Evolutionary conservation across 2,888 invertebrate genomes (phyloP).

Genomic region (Pterostichus madidus): DNA sequence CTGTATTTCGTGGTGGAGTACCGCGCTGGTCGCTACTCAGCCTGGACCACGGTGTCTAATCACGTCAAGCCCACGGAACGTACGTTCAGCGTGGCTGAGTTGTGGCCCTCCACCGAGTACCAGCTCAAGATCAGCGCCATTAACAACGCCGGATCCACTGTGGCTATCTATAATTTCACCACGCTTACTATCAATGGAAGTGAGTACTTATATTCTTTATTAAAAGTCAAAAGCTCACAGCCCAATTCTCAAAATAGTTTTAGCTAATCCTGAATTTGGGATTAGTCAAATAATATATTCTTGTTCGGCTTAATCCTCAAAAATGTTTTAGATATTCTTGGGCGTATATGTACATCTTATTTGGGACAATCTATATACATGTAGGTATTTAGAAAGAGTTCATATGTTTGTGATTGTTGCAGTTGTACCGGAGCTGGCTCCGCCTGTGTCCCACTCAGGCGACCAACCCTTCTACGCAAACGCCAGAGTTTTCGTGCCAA

Average conservation of each 20-base stretch:
- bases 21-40: conserved; percentile 81
- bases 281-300: too few relatives aligned
- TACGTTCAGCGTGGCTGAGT: conserved; percentile 88
- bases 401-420: conserved; percentile 71
- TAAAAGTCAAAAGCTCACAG: not conserved
- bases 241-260: not conserved
- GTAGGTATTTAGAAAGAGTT: too few relatives aligned
- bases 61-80: conserved; percentile 90
- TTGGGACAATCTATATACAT: too few relatives aligned
- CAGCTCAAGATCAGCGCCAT: conserved; percentile 88
- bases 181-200: conserved; percentile 89
- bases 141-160: conserved; percentile 92
- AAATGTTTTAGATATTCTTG: too few relatives aligned
- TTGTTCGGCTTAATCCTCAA: too few relatives aligned
- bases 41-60: conserved; percentile 90
- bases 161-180: conserved; percentile 91
- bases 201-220: conserved; percentile 74
- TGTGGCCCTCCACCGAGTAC: conserved; percentile 88
- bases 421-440: conserved; percentile 83
- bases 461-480: conserved; percentile 84
- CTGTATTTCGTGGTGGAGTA: conserved; percentile 92
- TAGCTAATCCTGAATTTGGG: not conserved
- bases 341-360: too few relatives aligned
- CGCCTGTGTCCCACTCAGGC: conserved; percentile 84
- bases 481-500: conserved; percentile 82